Evolutionary conservation across 2,797 vertebrate genomes (phyloP).

Genomic region (Cetoscarus ocellatus): DNA sequence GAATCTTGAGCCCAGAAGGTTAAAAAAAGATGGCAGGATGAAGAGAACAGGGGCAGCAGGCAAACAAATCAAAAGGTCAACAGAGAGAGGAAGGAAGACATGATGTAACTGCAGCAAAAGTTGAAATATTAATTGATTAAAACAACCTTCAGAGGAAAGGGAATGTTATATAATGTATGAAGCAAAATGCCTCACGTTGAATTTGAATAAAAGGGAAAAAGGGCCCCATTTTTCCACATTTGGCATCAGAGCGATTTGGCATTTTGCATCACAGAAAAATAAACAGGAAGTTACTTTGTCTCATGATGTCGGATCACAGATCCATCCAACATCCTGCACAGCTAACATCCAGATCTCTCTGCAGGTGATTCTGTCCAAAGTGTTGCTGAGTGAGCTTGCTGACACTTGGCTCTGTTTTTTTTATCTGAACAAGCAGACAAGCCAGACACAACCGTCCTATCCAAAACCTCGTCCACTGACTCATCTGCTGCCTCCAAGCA

Average conservation of each 20-base stretch:
- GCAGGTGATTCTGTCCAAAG: conserved; percentile 16
- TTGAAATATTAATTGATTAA: too few relatives aligned
- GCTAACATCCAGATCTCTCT: conserved; percentile 8
- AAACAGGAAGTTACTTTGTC: background rate
- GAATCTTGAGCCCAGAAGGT: conserved; percentile 33
- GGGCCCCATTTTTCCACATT: too few relatives aligned
- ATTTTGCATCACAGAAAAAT: too few relatives aligned
- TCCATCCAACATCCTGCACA: background rate
- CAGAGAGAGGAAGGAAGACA: background rate
- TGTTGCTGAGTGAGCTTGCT: conserved; percentile 17
- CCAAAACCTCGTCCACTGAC: conserved; percentile 14
- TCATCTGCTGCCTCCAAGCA: conserved; percentile 12
- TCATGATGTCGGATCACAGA: background rate
- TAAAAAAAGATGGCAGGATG: background rate
- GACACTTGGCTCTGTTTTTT: conserved; percentile 10
- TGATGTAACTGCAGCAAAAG: background rate
- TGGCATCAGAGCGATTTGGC: too few relatives aligned
- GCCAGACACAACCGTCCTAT: conserved; percentile 28
- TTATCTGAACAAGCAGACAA: conserved; percentile 30
- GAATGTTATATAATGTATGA: too few relatives aligned
- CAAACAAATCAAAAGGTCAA: background rate
- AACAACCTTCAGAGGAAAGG: too few relatives aligned
- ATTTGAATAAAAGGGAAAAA: background rate
- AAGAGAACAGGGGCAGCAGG: too few relatives aligned
- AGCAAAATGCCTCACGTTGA: too few relatives aligned